These are phyloP conservation scores for Agrotis ipsilon DNA, from an alignment of 2,888 invertebrate species.

Conservation along the genomic window DNA sequence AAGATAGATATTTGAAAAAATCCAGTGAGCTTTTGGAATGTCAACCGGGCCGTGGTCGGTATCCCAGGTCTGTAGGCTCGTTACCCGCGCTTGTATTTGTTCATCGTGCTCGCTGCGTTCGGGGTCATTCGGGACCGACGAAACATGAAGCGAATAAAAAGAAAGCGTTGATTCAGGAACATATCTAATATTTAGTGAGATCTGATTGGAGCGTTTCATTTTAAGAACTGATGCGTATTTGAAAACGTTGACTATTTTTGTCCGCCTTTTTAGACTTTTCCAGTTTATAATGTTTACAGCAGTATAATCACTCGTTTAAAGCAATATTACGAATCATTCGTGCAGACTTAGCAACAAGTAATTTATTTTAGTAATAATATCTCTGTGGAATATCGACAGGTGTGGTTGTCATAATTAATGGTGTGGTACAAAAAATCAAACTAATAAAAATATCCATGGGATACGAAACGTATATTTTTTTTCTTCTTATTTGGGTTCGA, in stretches of 20 bases:
- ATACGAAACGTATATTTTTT: too few species aligned
- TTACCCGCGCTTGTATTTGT: slow-evolving; percentile 74
- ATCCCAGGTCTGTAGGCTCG: slow-evolving; percentile 64
- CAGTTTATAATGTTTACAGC: too few species aligned
- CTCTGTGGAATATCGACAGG: too few species aligned
- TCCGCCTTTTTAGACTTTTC: neutral
- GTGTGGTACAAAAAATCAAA: too few species aligned
- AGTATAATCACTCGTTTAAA: neutral
- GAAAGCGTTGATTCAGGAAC: neutral
- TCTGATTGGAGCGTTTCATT: slow-evolving; percentile 16
- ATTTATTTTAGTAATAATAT: too few species aligned
- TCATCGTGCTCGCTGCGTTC: slow-evolving; percentile 52
- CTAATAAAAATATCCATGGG: too few species aligned
- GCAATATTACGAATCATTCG: neutral
- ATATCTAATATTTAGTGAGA: slow-evolving; percentile 12
- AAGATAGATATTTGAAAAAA: slow-evolving; percentile 49
- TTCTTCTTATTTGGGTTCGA: too few species aligned
- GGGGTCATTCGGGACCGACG: slow-evolving; percentile 8
- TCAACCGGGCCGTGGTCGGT: slow-evolving; percentile 47
- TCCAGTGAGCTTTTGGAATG: slow-evolving; percentile 45
- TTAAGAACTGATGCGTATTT: neutral
- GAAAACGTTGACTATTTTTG: neutral
- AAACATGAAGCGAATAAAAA: neutral
- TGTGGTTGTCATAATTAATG: too few species aligned
- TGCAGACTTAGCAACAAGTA: neutral